A percentile compares a stretch with the other conserved stretches of the same genome.
Conservation (phyloP, 2,113 vertebrate genomes). For the Anarrhichthys ocellatus region DNA sequence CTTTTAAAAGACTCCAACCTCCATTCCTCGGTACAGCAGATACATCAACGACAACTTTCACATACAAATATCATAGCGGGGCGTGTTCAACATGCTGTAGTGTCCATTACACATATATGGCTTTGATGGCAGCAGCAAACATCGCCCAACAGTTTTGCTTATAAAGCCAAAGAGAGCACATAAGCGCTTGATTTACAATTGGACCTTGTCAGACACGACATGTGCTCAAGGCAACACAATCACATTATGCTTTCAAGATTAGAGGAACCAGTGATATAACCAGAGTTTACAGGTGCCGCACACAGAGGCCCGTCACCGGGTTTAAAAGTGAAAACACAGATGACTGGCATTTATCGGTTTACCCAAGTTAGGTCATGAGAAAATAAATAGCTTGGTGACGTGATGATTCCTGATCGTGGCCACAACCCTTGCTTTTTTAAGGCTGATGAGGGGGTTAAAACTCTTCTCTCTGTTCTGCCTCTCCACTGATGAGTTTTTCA, state of each 20-base stretch:
- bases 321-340: neutral
- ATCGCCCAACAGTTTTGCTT: slow-evolving; percentile 23
- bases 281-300: slow-evolving; percentile 32
- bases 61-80: slow-evolving; percentile 44
- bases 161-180: slow-evolving; percentile 29
- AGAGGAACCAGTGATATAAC: slow-evolving; percentile 58
- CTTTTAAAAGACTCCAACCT: slow-evolving; percentile 50
- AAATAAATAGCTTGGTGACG: neutral
- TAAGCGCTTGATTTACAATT: slow-evolving; percentile 23
- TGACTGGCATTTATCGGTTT: neutral
- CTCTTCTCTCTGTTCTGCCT: neutral
- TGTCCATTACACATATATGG: slow-evolving; percentile 39
- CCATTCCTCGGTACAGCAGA: slow-evolving; percentile 66
- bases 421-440: neutral
- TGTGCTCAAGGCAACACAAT: slow-evolving; percentile 59
- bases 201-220: slow-evolving; percentile 18
- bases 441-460: neutral
- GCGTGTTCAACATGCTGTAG: slow-evolving; percentile 26
- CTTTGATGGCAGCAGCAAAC: slow-evolving; percentile 38
- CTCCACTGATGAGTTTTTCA: neutral
- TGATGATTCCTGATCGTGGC: neutral
- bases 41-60: slow-evolving; percentile 45
- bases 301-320: slow-evolving; percentile 17
- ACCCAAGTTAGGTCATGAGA: neutral
- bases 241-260: slow-evolving; percentile 60